These are phyloP conservation scores for Lordiphosa mommai DNA, from an alignment of 1,140 invertebrate species.

Conservation along the genomic window DNA sequence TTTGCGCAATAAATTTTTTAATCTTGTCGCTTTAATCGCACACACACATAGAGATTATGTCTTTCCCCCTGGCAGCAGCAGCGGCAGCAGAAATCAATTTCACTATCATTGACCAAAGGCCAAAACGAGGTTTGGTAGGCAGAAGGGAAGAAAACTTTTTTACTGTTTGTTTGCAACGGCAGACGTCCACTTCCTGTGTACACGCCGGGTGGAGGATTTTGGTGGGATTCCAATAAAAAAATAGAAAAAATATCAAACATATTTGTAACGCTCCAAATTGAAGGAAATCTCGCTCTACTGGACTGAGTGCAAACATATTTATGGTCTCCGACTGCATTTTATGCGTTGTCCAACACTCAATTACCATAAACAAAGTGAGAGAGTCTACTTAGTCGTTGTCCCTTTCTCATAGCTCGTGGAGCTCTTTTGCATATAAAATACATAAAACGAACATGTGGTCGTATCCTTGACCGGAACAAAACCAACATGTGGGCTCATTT, in stretches of 20 bases:
- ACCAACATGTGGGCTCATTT: conserved; percentile 36
- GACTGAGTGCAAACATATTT: conserved; percentile 57
- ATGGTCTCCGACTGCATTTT: conserved; percentile 61
- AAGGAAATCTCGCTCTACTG: conserved; percentile 7
- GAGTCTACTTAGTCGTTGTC: conserved; percentile 33
- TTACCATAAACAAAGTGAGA: conserved; percentile 60
- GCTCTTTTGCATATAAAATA: conserved; percentile 70
- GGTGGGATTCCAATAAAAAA: conserved; percentile 49
- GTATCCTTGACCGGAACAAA: conserved; percentile 58
- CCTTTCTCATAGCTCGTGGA: conserved; percentile 32
- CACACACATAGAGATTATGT: conserved; percentile 51
- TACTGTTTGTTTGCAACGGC: conserved; percentile 39
- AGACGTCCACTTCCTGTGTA: conserved; percentile 51
- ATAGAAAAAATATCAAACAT: conserved; percentile 57
- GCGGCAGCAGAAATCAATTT: conserved; percentile 73
- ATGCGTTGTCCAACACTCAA: conserved; percentile 76
- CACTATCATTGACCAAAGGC: conserved; percentile 64
- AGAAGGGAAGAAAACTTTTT: conserved; percentile 19
- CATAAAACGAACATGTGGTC: conserved; percentile 67
- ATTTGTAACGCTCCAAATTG: conserved; percentile 52
- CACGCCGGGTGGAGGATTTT: not conserved
- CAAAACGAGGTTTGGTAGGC: not conserved
- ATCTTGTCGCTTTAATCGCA: conserved; percentile 79
- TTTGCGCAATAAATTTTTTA: conserved; percentile 80
- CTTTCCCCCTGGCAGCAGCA: conserved; percentile 54